These are phyloP conservation scores for Allolobophora icterica DNA, from an alignment of 2,888 invertebrate genomes.

Conservation along the genomic window DNA sequence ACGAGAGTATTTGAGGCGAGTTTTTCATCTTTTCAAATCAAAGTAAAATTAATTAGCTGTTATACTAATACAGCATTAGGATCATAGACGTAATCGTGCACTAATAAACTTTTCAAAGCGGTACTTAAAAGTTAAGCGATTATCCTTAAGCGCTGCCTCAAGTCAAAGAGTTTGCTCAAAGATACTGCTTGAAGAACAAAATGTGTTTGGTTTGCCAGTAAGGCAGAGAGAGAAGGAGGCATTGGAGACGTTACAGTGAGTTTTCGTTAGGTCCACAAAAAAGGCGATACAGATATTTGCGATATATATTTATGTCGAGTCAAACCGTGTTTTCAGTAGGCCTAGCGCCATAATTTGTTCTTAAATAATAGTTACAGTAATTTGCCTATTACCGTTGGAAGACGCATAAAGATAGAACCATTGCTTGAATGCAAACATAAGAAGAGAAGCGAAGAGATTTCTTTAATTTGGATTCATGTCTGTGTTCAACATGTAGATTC, in stretches of 20 bases:
- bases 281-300: too few relatives aligned
- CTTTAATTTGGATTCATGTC: not conserved
- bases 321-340: not conserved
- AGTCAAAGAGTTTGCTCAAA: too few relatives aligned
- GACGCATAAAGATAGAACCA: too few relatives aligned
- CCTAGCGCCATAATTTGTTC: too few relatives aligned
- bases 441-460: not conserved
- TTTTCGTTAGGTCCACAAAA: too few relatives aligned
- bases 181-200: too few relatives aligned
- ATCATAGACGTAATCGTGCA: not conserved
- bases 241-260: too few relatives aligned
- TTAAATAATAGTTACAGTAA: too few relatives aligned
- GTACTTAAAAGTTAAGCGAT: not conserved
- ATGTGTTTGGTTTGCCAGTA: too few relatives aligned
- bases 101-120: not conserved
- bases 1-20: not conserved
- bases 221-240: too few relatives aligned
- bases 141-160: not conserved
- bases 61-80: not conserved
- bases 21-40: not conserved
- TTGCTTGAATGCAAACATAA: too few relatives aligned
- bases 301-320: not conserved
- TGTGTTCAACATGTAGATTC: not conserved
- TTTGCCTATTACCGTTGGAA: too few relatives aligned
- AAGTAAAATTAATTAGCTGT: not conserved